phyloP scores from a whole-genome alignment of 2,113 vertebrate genomes.

The Indicator indicator region DNA sequence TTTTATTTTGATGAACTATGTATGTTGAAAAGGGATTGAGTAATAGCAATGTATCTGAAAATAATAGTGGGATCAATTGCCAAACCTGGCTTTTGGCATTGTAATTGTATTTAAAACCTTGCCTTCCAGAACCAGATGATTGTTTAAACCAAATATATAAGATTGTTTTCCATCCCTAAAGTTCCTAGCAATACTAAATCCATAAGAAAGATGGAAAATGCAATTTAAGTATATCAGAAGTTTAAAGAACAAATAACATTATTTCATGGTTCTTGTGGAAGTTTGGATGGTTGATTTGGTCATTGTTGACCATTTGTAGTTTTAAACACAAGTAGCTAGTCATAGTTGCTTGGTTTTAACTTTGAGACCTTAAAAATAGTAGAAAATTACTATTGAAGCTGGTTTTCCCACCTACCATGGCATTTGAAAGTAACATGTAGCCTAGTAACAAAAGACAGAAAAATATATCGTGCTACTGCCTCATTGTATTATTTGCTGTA shows the following conservation, averaged over 20 bases:
- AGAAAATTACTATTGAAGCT: background rate
- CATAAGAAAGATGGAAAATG: background rate
- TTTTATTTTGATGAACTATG: rapidly evolving
- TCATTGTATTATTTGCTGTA: background rate
- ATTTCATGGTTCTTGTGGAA: background rate
- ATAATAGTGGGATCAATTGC: background rate
- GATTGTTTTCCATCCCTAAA: background rate
- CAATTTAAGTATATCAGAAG: background rate
- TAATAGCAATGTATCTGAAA: background rate
- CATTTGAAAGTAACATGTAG: background rate
- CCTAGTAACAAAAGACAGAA: background rate
- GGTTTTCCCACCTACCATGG: background rate
- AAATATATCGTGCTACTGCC: rapidly evolving
- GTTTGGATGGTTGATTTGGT: background rate
- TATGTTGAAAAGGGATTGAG: background rate
- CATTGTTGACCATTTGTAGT: background rate
- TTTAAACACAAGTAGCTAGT: background rate
- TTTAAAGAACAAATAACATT: background rate
- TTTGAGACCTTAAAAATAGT: background rate
- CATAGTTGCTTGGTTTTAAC: background rate
- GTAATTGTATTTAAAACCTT: background rate
- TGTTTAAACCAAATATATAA: background rate
- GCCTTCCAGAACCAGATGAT: background rate
- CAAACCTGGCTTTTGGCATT: background rate
- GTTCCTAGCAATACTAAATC: background rate